Conservation (phyloP, 2,888 invertebrate species). For the Willowsia nigromaculata region DNA sequence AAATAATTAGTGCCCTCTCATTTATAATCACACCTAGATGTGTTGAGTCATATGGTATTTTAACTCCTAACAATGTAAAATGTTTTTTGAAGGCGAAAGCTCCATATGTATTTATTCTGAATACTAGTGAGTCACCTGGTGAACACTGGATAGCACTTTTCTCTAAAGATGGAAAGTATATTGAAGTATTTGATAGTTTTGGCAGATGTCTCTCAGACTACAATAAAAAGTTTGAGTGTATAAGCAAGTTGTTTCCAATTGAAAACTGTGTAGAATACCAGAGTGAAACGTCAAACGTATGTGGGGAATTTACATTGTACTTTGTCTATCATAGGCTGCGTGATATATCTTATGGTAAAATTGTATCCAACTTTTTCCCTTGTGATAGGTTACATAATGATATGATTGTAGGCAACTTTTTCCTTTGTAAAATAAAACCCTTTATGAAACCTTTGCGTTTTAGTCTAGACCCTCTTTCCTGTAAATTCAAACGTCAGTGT, state of each 20-base stretch:
- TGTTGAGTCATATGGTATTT: not conserved
- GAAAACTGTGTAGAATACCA: slow-evolving; percentile 17
- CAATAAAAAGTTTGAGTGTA: not conserved
- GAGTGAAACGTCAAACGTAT: not conserved
- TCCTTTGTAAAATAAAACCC: too few relatives aligned
- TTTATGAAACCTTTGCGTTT: too few relatives aligned
- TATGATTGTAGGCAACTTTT: too few relatives aligned
- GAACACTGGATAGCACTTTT: not conserved
- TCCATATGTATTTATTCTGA: not conserved
- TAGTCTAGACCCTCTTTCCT: too few relatives aligned
- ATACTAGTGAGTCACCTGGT: not conserved
- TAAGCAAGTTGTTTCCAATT: not conserved
- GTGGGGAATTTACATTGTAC: not conserved
- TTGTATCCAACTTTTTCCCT: too few relatives aligned
- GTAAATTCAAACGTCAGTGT: too few relatives aligned
- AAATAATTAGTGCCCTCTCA: not conserved
- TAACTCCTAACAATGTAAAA: not conserved
- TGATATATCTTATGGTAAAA: not conserved
- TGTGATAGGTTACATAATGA: too few relatives aligned
- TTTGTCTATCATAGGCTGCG: not conserved
- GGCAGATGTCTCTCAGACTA: not conserved
- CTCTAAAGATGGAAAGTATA: not conserved
- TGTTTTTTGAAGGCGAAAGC: not conserved
- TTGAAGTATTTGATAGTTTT: not conserved
- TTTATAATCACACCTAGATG: not conserved